Evolutionary conservation across 1,140 invertebrate species (phyloP).

Genomic region (Drosophila sp.): DNA sequence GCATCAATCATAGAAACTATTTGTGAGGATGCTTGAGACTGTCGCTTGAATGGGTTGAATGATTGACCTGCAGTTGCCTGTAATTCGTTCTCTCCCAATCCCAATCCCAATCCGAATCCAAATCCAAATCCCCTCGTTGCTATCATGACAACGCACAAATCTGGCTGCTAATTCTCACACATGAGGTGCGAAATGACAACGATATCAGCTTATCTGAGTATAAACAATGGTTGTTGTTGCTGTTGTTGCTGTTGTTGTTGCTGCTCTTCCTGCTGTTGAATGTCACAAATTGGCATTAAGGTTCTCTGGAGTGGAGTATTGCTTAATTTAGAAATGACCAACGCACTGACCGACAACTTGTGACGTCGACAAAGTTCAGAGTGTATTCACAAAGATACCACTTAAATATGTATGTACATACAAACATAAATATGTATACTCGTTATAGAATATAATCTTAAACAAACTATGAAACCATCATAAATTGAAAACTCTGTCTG

Average conservation of each 20-base stretch:
- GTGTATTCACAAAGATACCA: neutral
- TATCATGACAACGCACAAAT: slow-evolving; percentile 36
- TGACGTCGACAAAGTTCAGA: neutral
- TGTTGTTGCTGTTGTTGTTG: neutral
- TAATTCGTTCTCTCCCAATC: neutral
- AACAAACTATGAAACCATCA: too few relatives aligned
- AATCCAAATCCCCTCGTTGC: neutral
- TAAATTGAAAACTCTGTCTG: too few relatives aligned
- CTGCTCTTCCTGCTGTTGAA: slow-evolving; percentile 7
- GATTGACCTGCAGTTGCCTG: neutral
- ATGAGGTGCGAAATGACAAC: slow-evolving; percentile 53
- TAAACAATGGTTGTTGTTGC: neutral
- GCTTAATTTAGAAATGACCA: slow-evolving; percentile 34
- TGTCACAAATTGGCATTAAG: neutral
- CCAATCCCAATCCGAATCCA: too few relatives aligned
- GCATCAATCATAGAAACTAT: neutral
- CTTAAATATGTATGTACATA: neutral
- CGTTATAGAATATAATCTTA: too few relatives aligned
- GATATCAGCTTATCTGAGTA: slow-evolving; percentile 20
- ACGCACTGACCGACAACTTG: neutral
- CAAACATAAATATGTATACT: neutral
- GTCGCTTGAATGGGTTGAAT: too few relatives aligned
- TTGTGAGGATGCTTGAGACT: too few relatives aligned
- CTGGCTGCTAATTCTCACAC: slow-evolving; percentile 62
- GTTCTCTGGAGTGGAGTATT: neutral